phyloP scores from a whole-genome alignment of 2,797 vertebrate species.

The Helarctos malayanus region DNA sequence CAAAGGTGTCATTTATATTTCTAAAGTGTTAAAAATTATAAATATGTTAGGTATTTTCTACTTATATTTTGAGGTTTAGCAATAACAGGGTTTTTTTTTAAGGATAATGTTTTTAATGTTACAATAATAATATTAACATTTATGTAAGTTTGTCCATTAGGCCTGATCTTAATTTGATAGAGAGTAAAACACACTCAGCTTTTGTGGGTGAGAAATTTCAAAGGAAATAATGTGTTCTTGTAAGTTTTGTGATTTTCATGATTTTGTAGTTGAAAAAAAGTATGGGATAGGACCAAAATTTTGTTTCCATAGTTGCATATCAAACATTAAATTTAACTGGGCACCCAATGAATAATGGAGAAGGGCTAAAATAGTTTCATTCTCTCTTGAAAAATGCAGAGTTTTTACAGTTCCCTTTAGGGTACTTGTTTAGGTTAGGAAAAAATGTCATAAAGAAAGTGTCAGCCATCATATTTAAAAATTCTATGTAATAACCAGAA shows the following conservation, averaged over 20 bases:
- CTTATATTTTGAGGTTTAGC: constrained; percentile 52
- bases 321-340: not conserved
- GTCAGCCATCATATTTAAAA: not conserved
- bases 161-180: not conserved
- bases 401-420: not conserved
- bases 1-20: not conserved
- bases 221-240: not conserved
- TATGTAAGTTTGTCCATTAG: not conserved
- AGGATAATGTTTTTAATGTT: not conserved
- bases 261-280: not conserved
- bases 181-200: not conserved
- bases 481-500: constrained; percentile 26
- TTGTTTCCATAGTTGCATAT: not conserved
- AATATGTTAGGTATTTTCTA: constrained; percentile 27
- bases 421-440: not conserved
- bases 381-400: not conserved
- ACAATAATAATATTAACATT: not conserved
- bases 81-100: not conserved
- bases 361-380: not conserved
- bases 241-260: not conserved
- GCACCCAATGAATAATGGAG: not conserved
- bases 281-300: not conserved
- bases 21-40: constrained; percentile 5
- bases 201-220: constrained; percentile 1
- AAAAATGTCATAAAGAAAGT: constrained; percentile 5